A percentile compares a stretch with the other conserved stretches of the same genome.
Evolutionary conservation across 2,888 invertebrate species (phyloP).

Genomic region (Mimumesa dahlbomi): DNA sequence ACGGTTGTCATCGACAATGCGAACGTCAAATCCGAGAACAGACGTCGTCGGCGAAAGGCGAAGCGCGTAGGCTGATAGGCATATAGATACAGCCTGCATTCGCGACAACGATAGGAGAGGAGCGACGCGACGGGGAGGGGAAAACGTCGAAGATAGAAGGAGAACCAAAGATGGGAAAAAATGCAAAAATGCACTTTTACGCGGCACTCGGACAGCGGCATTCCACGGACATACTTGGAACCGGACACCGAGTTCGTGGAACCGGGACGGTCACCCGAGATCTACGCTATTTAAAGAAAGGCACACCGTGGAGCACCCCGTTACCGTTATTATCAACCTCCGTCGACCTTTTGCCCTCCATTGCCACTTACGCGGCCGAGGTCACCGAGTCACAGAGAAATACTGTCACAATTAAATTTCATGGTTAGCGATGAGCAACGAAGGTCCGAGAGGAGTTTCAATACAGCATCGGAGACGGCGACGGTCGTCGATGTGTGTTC

Average conservation of each 20-base stretch:
- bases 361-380: conserved; percentile 27
- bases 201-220: conserved; percentile 46
- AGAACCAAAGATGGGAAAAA: conserved; percentile 9
- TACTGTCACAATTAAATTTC: conserved; percentile 22
- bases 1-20: conserved; percentile 22
- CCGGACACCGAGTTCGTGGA: conserved; percentile 69
- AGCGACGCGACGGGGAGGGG: no score
- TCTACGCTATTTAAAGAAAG: conserved; percentile 69
- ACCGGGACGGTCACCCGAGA: conserved; percentile 69
- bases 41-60: conserved; percentile 59
- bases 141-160: not conserved
- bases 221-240: conserved; percentile 69
- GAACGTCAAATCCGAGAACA: conserved; percentile 39
- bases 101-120: not conserved
- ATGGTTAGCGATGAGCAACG: not conserved
- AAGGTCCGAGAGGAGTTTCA: no score
- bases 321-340: conserved; percentile 64
- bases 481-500: no score
- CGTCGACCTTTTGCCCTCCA: conserved; percentile 59
- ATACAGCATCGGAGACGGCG: no score
- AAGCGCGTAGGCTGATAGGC: conserved; percentile 47
- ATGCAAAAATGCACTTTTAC: conserved; percentile 55
- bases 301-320: conserved; percentile 50
- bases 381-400: not conserved
- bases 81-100: not conserved